Evolutionary conservation across 2,797 vertebrate species (phyloP).

Genomic region (Rallus crepitans): DNA sequence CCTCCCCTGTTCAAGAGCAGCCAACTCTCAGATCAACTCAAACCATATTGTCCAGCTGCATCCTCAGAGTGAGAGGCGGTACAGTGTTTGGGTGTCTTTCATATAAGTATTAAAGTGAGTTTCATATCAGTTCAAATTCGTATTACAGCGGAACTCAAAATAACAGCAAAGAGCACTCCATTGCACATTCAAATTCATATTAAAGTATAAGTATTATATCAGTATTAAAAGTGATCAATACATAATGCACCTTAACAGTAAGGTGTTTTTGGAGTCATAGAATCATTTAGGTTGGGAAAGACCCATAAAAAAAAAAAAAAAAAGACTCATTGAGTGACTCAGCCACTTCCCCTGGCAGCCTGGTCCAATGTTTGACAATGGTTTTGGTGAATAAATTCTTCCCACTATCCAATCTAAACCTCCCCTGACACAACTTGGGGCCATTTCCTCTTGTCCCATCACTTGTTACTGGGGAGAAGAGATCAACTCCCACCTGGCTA

Average conservation of each 20-base stretch:
- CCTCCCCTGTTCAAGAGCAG: not conserved
- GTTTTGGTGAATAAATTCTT: not conserved
- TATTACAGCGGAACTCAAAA: too few relatives aligned
- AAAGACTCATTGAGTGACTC: not conserved
- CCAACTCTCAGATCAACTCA: not conserved
- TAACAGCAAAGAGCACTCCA: too few relatives aligned
- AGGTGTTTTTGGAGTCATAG: not conserved
- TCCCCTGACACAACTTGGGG: not conserved
- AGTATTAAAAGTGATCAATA: not conserved
- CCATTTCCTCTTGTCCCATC: fast-evolving
- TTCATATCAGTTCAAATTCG: too few relatives aligned
- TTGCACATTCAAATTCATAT: too few relatives aligned
- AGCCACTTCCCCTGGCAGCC: not conserved
- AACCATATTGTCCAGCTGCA: not conserved
- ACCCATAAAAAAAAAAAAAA: not conserved
- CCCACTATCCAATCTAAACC: not conserved
- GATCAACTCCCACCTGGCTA: fast-evolving
- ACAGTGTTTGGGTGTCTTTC: not conserved
- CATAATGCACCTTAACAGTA: not conserved
- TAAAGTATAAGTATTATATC: too few relatives aligned
- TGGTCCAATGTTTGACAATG: not conserved
- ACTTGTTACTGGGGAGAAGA: not conserved
- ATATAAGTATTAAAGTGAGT: not conserved
- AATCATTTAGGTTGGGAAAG: not conserved
- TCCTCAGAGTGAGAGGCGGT: not conserved